Evolutionary conservation across 2,797 vertebrate genomes (phyloP).

Genomic region (Sebastiscus tertius): DNA sequence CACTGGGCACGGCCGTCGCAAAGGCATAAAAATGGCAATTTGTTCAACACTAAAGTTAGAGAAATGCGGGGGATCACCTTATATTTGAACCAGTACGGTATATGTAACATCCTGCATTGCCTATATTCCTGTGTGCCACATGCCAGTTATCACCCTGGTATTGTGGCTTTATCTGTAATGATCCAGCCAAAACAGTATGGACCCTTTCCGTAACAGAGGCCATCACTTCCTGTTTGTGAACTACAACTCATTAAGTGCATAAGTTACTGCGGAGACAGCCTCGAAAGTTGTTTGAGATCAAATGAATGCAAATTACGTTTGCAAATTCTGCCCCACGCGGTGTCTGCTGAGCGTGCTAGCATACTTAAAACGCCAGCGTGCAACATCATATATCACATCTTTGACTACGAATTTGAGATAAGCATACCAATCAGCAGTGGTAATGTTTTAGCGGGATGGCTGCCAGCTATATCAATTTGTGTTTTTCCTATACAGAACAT

Average conservation of each 20-base stretch:
- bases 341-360: constrained; percentile 29
- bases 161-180: background rate
- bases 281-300: constrained; percentile 20
- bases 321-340: constrained; percentile 37
- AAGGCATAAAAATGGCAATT: background rate
- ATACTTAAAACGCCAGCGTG: constrained; percentile 1
- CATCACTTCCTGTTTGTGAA: constrained; percentile 6
- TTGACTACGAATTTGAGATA: constrained; percentile 30
- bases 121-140: background rate
- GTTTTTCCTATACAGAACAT: constrained; percentile 43
- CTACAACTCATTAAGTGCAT: constrained; percentile 30
- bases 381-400: constrained; percentile 32
- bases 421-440: constrained; percentile 23
- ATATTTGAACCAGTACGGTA: background rate
- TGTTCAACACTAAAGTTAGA: background rate
- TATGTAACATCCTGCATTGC: background rate
- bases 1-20: fast-evolving
- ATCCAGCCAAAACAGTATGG: background rate
- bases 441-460: constrained; percentile 20
- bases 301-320: constrained; percentile 53
- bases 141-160: background rate
- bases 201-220: background rate
- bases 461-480: constrained; percentile 48
- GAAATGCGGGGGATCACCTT: background rate
- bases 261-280: constrained; percentile 17